Base-by-base conservation (phyloP, 92 coral and sea anemone genomes). In the Metridium senile region DNA sequence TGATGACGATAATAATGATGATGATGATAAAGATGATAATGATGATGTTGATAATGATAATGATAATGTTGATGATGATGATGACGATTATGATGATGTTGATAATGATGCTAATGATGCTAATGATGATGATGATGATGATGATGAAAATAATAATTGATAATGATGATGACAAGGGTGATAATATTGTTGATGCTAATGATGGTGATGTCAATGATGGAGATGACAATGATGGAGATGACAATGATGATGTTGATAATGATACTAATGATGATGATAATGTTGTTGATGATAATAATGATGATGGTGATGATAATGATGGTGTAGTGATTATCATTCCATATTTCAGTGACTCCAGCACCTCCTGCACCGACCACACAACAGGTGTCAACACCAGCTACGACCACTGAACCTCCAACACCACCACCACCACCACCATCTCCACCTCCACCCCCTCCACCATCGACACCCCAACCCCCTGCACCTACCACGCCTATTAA, bases 271-370 rank as follows among this genome's bases (percentile, higher is more conserved):
- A n/a, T n/a, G n/a, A n/a, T n/a, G n/a, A 54, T 2, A 54, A 54
- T 54, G 61, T 3, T 22, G 9, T 6, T 54, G 18, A 54, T 17
- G 4, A 45, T 45, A 28, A 62, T 33, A 46, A 4, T 78, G n/a
- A n/a, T n/a, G n/a, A n/a, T n/a, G n/a, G n/a, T n/a, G n/a, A 45
- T 45, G 16, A 54, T 54, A 54, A 10, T 54, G 25, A 54, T 20
- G 3, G 23, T 20, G 17, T 54, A 9, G 25, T 54, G 4, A 20
- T 6, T 39, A 39, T 39, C 6, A 4, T 39, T 4, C 13, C 0
- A 26, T 21, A 4, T 54, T 26, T 28, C 59, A 72, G 68, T 72
- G 16, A 71, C 80, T 71, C 68, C 74, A 18, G 74, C 47, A 20
- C 51, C 76, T 9, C 65, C 66, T 13, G 18, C 29, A 32, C 49